Evolutionary conservation across 2,797 vertebrate species (phyloP), one percentile per base, ranked within the genome.

Genomic region (Crax fasciolata): DNA sequence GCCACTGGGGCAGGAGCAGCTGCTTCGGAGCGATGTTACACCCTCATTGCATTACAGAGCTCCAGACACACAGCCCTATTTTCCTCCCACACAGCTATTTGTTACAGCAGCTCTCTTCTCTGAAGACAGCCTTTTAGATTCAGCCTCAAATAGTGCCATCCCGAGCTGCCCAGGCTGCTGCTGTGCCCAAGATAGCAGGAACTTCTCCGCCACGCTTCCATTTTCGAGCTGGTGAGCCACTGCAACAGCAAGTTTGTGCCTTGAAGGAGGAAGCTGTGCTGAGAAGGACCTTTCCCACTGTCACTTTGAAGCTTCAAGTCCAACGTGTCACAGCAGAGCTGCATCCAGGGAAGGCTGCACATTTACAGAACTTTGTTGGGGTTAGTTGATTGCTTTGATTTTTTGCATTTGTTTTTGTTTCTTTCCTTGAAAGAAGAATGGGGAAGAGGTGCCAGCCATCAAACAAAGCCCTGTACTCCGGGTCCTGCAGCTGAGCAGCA

Each of bases 21-120:
- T 2, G 55, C 62, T 41, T 49, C 57, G 6, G 23, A 3, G 15
- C 11, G 0, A 9, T 0, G 2, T 5, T 10, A 35, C 39, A 5
- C 0, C 3, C 20, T 30, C 30, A 48, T 35, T 9, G 67, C 43
- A 12, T 11, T 3, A 6, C 32, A 9, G 27, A 8, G 75, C 27
- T 0, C 2, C 1, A 44, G 65, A 49, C 39, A 5, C 57, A 6
- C 32, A 61, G 30, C 27, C 19, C 19, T 11, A 0, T 13, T 54
- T 51, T 30, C 27, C 52, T n/a, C 52, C 52, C 30, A 11, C 17
- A 28, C 14, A 5, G 23, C 9, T 78, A 17, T 1, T 51, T 38
- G 25, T 7, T 4, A 7, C 0, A n/a, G 67, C 84, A 83, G 43
- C 43, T 15, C 9, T 1, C 12, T 57, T 68, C n/a, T n/a, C 73